Percentiles rank a stretch among this genome's conserved stretches.
Evolutionary conservation across 2,113 vertebrate genomes (phyloP).

Genomic region (Caranx ignobilis): DNA sequence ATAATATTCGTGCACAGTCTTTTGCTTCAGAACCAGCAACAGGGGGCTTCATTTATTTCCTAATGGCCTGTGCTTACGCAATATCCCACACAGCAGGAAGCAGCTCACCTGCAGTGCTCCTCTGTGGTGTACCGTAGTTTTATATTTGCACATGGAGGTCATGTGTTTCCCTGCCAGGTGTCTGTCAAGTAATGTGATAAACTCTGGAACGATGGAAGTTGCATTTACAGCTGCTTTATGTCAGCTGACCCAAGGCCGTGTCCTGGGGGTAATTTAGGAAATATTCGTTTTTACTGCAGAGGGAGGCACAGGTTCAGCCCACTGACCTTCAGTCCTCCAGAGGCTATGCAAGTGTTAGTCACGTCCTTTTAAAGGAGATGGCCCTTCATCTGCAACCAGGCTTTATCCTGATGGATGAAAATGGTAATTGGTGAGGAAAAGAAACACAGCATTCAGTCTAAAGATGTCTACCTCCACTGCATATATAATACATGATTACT

Average conservation of each 20-base stretch:
- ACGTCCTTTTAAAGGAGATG: conserved; percentile 5
- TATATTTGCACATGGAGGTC: not conserved
- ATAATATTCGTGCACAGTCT: not conserved
- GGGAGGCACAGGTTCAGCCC: conserved; percentile 14
- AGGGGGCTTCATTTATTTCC: not conserved
- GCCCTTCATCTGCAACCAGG: not conserved
- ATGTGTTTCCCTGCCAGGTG: not conserved
- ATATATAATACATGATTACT: not conserved
- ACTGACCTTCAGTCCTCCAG: conserved; percentile 24
- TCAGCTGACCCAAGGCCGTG: not conserved
- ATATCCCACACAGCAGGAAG: conserved; percentile 3
- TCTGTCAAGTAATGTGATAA: not conserved
- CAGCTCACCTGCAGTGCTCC: conserved; percentile 18
- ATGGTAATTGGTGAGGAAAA: not conserved
- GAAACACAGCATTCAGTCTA: not conserved
- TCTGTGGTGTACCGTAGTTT: conserved; percentile 1
- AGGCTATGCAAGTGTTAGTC: not conserved
- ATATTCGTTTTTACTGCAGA: not conserved
- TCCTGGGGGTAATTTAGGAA: conserved; percentile 13
- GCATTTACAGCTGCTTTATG: not conserved
- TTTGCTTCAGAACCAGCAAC: not conserved
- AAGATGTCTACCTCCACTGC: not conserved
- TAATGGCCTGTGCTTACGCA: not conserved
- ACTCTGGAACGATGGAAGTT: not conserved
- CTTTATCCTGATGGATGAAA: not conserved